Conservation (phyloP, 2,888 invertebrate species). For the Coremacera marginata region DNA sequence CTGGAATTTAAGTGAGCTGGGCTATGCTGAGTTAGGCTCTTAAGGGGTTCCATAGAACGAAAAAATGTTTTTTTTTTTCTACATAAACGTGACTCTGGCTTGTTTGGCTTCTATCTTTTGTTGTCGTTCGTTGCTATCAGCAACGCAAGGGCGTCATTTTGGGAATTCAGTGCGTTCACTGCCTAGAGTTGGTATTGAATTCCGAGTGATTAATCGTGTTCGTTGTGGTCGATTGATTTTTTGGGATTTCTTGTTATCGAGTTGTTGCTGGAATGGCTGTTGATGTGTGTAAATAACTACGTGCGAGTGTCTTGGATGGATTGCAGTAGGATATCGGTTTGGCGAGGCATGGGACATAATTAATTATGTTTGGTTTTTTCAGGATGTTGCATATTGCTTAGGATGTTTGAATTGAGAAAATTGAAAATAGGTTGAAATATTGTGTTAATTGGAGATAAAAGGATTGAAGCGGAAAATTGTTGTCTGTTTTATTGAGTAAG, state of each 20-base stretch:
- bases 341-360: not conserved
- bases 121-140: not conserved
- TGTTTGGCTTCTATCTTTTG: not conserved
- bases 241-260: conserved; percentile 39
- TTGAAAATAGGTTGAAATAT: too few relatives aligned
- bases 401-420: too few relatives aligned
- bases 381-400: too few relatives aligned
- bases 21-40: too few relatives aligned
- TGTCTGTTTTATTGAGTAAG: too few relatives aligned
- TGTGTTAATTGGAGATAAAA: too few relatives aligned
- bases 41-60: not conserved
- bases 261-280: conserved; percentile 18
- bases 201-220: conserved; percentile 56
- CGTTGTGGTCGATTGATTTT: conserved; percentile 54
- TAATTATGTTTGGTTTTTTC: too few relatives aligned
- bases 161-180: not conserved
- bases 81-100: conserved; percentile 20
- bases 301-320: not conserved
- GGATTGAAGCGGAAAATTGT: too few relatives aligned
- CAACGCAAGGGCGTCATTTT: not conserved
- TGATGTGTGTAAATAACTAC: not conserved
- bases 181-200: conserved; percentile 36
- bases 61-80: not conserved
- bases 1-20: too few relatives aligned
- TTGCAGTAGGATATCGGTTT: not conserved